These are phyloP conservation scores for Alethe castanea DNA, from an alignment of 2,113 vertebrate species.

Conservation along the genomic window DNA sequence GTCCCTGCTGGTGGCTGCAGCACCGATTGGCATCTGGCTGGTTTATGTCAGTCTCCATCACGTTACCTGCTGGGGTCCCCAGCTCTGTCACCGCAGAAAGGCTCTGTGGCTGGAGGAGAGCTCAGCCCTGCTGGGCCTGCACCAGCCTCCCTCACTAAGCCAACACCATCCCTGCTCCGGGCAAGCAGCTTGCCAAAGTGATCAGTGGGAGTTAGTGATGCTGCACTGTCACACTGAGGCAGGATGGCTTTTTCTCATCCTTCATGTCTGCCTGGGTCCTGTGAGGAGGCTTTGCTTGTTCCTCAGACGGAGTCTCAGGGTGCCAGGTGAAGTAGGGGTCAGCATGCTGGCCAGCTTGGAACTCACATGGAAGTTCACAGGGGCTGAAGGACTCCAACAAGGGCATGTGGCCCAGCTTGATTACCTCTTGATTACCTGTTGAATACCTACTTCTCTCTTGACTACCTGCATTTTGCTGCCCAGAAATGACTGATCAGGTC, in stretches of 20 bases:
- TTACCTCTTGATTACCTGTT: neutral
- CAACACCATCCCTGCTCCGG: neutral
- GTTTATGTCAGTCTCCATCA: accelerated
- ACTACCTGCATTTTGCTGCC: neutral
- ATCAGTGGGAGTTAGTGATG: neutral
- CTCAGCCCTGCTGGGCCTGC: neutral
- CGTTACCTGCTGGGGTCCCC: neutral
- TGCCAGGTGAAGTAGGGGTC: neutral
- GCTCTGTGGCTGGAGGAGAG: neutral
- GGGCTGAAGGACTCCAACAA: neutral
- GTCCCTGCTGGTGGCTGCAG: neutral
- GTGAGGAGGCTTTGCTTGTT: neutral
- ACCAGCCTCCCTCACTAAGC: neutral
- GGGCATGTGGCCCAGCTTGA: neutral
- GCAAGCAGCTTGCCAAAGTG: neutral
- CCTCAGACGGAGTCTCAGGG: neutral
- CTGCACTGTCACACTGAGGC: accelerated
- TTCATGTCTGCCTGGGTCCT: neutral
- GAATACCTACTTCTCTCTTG: neutral
- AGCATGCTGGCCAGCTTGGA: neutral
- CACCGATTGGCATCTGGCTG: accelerated
- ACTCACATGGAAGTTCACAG: neutral
- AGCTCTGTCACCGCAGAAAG: neutral
- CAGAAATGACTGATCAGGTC: neutral
- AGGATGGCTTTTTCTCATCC: neutral